Percentiles rank a stretch among this genome's conserved stretches.
Evolutionary conservation across 2,797 vertebrate species (phyloP).

Genomic region (Sciurus carolinensis): DNA sequence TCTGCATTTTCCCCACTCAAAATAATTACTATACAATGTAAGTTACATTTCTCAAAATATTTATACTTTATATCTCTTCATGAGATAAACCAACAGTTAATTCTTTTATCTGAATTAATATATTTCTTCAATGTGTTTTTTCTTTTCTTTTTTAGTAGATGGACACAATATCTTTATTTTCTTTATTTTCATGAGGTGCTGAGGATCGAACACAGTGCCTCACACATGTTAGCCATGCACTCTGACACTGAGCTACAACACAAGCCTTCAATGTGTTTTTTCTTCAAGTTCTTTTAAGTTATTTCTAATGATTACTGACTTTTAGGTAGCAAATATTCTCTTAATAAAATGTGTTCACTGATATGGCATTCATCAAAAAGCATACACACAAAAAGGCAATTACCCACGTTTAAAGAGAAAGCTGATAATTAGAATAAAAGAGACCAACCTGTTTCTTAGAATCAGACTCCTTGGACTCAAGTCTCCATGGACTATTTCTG

Average conservation of each 20-base stretch:
- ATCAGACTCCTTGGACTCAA: slow-evolving; percentile 89
- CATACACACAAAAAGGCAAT: slow-evolving; percentile 49
- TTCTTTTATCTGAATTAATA: background rate
- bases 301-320: slow-evolving; percentile 30
- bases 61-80: background rate
- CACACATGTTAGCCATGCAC: too few species aligned
- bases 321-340: slow-evolving; percentile 59
- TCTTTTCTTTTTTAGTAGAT: background rate
- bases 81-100: background rate
- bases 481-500: slow-evolving; percentile 90
- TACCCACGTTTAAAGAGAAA: slow-evolving; percentile 1
- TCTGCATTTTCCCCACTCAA: background rate
- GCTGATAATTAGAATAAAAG: slow-evolving; percentile 22
- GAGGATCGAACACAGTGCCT: too few species aligned
- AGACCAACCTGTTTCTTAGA: slow-evolving; percentile 89
- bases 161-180: too few species aligned
- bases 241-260: too few species aligned
- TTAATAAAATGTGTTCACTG: slow-evolving; percentile 16
- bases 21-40: background rate
- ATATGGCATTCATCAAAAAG: slow-evolving; percentile 41
- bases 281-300: background rate
- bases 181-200: too few species aligned
- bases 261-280: background rate
- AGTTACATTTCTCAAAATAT: background rate
- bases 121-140: slow-evolving; percentile 7